phyloP scores from a whole-genome alignment of 2,797 vertebrate genomes.

The Sebastes variabilis region DNA sequence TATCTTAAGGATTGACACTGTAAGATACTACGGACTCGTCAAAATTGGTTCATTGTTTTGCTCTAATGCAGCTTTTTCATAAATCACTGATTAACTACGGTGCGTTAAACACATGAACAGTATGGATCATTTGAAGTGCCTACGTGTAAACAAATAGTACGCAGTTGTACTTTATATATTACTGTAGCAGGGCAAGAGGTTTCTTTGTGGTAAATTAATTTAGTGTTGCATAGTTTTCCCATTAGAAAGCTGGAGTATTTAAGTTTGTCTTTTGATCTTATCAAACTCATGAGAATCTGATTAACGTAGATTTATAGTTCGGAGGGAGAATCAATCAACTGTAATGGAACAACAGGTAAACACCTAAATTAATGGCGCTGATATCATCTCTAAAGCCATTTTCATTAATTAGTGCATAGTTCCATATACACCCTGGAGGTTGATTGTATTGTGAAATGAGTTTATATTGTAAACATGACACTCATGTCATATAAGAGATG shows the following conservation, averaged over 20 bases:
- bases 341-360: background rate
- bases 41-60: background rate
- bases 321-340: background rate
- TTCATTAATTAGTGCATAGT: background rate
- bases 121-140: background rate
- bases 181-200: background rate
- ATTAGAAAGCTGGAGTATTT: background rate
- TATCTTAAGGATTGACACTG: no score
- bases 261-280: constrained; percentile 17
- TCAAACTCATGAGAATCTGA: background rate
- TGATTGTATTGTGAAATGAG: background rate
- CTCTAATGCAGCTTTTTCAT: background rate
- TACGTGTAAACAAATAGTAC: background rate
- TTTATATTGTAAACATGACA: background rate
- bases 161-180: background rate
- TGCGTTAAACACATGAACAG: background rate
- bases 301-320: background rate
- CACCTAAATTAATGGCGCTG: background rate
- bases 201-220: background rate
- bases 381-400: background rate
- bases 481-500: background rate
- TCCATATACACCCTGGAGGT: background rate
- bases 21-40: background rate
- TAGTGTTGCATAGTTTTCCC: background rate
- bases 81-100: background rate